Percentiles rank a stretch among this genome's conserved stretches.
phyloP scores from a whole-genome alignment of 2,113 vertebrate species.

The Oceanites oceanicus region DNA sequence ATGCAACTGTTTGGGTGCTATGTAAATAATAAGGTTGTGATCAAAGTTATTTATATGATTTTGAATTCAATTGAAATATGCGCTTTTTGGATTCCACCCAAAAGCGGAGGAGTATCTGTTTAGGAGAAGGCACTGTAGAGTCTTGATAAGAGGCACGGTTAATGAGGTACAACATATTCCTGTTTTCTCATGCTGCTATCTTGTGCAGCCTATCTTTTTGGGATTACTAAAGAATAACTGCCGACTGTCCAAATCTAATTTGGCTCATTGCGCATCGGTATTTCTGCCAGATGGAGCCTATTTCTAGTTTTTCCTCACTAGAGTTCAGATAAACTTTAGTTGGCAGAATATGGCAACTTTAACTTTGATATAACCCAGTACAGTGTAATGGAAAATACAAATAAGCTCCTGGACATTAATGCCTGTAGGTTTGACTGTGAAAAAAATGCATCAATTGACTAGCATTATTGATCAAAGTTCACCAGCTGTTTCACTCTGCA shows the following conservation, averaged over 20 bases:
- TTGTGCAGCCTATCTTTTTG: background rate
- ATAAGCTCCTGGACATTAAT: background rate
- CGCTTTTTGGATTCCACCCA: background rate
- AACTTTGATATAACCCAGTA: slow-evolving; percentile 20
- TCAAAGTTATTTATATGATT: slow-evolving; percentile 35
- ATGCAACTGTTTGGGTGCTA: slow-evolving; percentile 19
- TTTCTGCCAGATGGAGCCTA: slow-evolving; percentile 23
- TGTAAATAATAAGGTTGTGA: slow-evolving; percentile 20
- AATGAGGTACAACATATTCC: slow-evolving; percentile 17
- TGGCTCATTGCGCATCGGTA: background rate
- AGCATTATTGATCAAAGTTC: background rate
- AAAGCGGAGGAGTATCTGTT: slow-evolving; percentile 9
- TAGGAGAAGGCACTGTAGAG: background rate
- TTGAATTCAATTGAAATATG: background rate
- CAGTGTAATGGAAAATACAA: slow-evolving; percentile 3
- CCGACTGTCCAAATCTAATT: background rate
- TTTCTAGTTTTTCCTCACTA: slow-evolving; percentile 19
- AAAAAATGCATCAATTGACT: background rate
- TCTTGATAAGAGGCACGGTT: background rate
- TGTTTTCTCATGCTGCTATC: slow-evolving; percentile 33
- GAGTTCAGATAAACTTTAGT: background rate
- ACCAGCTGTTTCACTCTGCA: background rate
- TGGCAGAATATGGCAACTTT: slow-evolving; percentile 21
- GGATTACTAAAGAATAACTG: slow-evolving; percentile 16
- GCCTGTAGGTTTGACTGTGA: background rate